These are phyloP conservation scores for Haliclona indistincta DNA, from an alignment of 37 sponge, comb jelly and placozoan species.

Conservation along the genomic window DNA sequence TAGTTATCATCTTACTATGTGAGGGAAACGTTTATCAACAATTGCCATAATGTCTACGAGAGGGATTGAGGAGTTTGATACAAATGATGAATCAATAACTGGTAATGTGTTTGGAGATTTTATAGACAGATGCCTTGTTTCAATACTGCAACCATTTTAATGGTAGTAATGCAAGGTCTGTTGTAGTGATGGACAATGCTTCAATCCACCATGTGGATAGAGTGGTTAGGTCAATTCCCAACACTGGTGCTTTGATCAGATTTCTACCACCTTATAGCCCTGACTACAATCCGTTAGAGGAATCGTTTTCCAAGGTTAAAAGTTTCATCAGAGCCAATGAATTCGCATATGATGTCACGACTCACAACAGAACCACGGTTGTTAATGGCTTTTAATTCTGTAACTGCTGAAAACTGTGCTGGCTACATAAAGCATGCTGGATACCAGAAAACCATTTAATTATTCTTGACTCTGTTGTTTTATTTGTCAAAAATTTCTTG, in stretches of 20 bases:
- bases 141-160: constrained; percentile 40
- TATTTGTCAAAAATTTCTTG: neutral
- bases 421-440: constrained; percentile 38
- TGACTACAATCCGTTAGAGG: constrained; percentile 31
- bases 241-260: constrained; percentile 9
- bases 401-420: constrained; percentile 24
- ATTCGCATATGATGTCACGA: neutral
- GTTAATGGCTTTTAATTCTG: constrained; percentile 17
- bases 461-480: neutral
- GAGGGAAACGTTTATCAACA: constrained; percentile 20
- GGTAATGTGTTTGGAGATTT: constrained; percentile 31
- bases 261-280: constrained; percentile 40
- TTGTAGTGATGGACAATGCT: constrained; percentile 47
- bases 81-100: constrained; percentile 19
- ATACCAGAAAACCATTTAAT: neutral
- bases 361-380: neutral
- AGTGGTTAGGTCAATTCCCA: constrained; percentile 3
- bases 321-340: constrained; percentile 20
- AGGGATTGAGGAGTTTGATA: constrained; percentile 29
- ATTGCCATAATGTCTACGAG: constrained; percentile 30
- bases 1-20: neutral
- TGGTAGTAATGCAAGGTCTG: constrained; percentile 17
- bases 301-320: constrained; percentile 33
- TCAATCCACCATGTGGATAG: constrained; percentile 33
- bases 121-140: constrained; percentile 18